Conservation (phyloP, 2,888 invertebrate genomes). For the Nudaria mundana region DNA sequence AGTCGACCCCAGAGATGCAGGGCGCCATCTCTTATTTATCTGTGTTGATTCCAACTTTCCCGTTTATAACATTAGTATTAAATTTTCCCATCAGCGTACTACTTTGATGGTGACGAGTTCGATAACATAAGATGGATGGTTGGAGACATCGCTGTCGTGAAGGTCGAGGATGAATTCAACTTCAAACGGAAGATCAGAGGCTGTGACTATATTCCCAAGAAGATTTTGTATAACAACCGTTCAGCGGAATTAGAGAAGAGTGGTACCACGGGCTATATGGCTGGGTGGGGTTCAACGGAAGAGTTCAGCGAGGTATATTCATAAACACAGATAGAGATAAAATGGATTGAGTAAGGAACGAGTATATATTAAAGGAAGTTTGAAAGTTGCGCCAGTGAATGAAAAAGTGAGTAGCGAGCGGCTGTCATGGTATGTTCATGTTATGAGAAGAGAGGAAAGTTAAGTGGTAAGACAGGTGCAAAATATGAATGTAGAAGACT, state of each 20-base stretch:
- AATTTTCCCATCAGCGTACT: constrained; percentile 44
- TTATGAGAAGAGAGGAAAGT: too few relatives aligned
- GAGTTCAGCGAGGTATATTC: constrained; percentile 47
- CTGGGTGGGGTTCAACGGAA: constrained; percentile 62
- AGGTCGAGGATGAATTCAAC: constrained; percentile 62
- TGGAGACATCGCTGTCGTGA: constrained; percentile 66
- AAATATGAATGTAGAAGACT: too few relatives aligned
- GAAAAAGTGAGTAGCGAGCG: too few relatives aligned
- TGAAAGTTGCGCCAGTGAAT: too few relatives aligned
- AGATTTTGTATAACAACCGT: constrained; percentile 53
- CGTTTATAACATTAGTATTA: too few relatives aligned
- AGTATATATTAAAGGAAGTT: too few relatives aligned
- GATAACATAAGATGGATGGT: constrained; percentile 71
- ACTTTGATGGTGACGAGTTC: constrained; percentile 57
- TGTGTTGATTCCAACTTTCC: too few relatives aligned
- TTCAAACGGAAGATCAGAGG: constrained; percentile 54
- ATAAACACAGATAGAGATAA: background rate
- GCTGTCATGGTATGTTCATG: too few relatives aligned
- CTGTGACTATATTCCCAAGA: constrained; percentile 61
- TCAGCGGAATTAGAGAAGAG: constrained; percentile 45
- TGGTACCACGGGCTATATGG: constrained; percentile 42
- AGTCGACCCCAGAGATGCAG: too few relatives aligned
- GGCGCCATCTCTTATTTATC: too few relatives aligned
- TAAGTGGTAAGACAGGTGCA: too few relatives aligned
- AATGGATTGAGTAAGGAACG: too few relatives aligned